Evolutionary conservation across 2,797 vertebrate genomes (phyloP).

Genomic region (Poeciliopsis gracilis): DNA sequence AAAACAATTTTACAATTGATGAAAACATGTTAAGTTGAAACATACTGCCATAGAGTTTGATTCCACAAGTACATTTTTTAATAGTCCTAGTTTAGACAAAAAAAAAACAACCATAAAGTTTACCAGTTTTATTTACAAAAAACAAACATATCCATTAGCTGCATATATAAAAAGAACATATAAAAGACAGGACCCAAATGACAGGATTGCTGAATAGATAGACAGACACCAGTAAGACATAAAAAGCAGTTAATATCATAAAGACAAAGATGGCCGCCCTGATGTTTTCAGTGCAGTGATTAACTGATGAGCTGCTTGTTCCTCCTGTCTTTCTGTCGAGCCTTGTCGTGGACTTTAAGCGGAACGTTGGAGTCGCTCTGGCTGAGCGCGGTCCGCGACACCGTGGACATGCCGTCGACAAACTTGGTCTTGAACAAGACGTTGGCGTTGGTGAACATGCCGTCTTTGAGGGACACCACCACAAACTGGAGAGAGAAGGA

Average conservation of each 20-base stretch:
- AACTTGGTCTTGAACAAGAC: slow-evolving; percentile 96
- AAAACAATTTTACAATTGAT: too few relatives aligned
- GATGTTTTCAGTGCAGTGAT: neutral
- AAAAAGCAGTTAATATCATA: neutral
- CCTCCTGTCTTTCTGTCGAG: slow-evolving; percentile 70
- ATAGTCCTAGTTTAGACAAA: neutral
- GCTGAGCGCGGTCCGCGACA: slow-evolving; percentile 82
- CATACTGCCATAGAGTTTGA: neutral
- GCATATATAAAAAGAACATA: slow-evolving; percentile 17
- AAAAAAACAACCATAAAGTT: neutral
- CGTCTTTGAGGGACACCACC: slow-evolving; percentile 97
- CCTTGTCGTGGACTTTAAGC: slow-evolving; percentile 74
- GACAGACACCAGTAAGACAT: neutral
- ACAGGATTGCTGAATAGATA: slow-evolving; percentile 19
- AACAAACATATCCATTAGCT: slow-evolving; percentile 14
- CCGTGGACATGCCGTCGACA: slow-evolving; percentile 90
- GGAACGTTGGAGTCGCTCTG: slow-evolving; percentile 62
- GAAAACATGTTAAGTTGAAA: too few relatives aligned
- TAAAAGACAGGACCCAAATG: slow-evolving; percentile 3
- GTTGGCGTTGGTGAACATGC: slow-evolving; percentile 98
- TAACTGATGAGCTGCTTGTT: slow-evolving; percentile 50
- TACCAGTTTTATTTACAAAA: slow-evolving; percentile 61
- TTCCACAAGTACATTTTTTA: neutral
- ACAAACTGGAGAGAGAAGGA: slow-evolving; percentile 81
- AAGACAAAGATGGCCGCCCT: neutral